Percentiles rank a stretch among this genome's conserved stretches.
Evolutionary conservation across 2,113 vertebrate genomes (phyloP).

Genomic region (Psittacus erithacus): DNA sequence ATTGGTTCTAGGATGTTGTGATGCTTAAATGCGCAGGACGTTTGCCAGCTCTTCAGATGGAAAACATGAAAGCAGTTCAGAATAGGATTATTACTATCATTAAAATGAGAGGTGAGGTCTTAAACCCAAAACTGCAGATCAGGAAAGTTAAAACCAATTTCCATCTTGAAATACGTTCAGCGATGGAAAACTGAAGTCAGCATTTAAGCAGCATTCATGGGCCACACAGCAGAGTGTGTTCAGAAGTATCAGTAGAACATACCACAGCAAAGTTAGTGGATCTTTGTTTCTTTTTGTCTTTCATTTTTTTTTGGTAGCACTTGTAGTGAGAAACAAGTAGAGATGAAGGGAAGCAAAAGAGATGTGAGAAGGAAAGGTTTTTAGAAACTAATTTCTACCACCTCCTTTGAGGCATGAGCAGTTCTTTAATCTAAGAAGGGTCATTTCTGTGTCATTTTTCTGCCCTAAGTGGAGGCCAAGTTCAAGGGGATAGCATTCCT

Average conservation of each 20-base stretch:
- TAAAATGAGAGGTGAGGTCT: slow-evolving; percentile 22
- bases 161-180: neutral
- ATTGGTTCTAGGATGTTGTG: neutral
- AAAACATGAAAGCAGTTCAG: neutral
- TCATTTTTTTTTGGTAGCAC: neutral
- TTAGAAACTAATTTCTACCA: neutral
- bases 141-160: neutral
- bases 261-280: neutral
- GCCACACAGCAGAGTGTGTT: neutral
- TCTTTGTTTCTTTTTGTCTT: neutral
- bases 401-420: neutral
- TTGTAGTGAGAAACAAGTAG: neutral
- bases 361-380: neutral
- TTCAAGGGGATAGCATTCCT: neutral
- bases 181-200: neutral
- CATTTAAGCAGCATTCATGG: neutral
- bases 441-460: neutral
- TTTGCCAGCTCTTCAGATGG: neutral
- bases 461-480: neutral
- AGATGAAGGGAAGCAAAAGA: neutral
- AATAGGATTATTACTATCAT: neutral
- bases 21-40: neutral
- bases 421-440: neutral
- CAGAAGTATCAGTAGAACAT: neutral
- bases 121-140: neutral